Conservation (phyloP, 1,140 invertebrate genomes). For the Danaus plexippus region DNA sequence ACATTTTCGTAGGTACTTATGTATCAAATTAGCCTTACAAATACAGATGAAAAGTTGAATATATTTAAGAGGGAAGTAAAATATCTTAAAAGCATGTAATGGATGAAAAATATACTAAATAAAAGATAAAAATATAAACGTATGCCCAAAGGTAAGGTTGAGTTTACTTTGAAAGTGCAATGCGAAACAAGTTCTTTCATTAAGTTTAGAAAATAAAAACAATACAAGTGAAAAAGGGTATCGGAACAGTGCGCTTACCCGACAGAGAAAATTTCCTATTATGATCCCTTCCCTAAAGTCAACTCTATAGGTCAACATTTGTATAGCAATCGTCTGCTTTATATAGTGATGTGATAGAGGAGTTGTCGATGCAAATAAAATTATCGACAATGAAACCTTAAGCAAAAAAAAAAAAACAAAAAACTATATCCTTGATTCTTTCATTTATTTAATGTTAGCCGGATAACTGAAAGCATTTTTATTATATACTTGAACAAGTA, state of each 20-base stretch:
- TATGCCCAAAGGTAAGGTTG: conserved; percentile 4
- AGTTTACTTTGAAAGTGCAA: conserved; percentile 25
- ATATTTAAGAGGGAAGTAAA: no score
- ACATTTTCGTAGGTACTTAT: no score
- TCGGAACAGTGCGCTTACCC: conserved; percentile 57
- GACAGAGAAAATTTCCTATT: conserved; percentile 64
- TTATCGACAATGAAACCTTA: conserved; percentile 27
- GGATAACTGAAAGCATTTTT: no score
- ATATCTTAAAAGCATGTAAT: no score
- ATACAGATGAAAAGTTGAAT: no score
- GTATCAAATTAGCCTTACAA: no score
- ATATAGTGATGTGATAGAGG: conserved; percentile 25
- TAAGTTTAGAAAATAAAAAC: conserved; percentile 67
- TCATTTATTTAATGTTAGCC: neutral
- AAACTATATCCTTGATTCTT: conserved; percentile 15
- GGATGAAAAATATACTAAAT: neutral
- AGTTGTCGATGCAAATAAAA: neutral
- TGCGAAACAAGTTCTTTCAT: conserved; percentile 58
- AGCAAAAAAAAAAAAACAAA: conserved; percentile 14
- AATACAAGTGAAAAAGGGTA: conserved; percentile 68
- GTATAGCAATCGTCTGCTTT: conserved; percentile 54
- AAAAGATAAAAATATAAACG: conserved; percentile 2
- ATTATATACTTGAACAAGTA: no score
- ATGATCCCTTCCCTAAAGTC: conserved; percentile 66
- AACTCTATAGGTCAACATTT: conserved; percentile 50